These are phyloP conservation scores for Carollia perspicillata DNA, from an alignment of 2,113 vertebrate genomes.

Conservation along the genomic window DNA sequence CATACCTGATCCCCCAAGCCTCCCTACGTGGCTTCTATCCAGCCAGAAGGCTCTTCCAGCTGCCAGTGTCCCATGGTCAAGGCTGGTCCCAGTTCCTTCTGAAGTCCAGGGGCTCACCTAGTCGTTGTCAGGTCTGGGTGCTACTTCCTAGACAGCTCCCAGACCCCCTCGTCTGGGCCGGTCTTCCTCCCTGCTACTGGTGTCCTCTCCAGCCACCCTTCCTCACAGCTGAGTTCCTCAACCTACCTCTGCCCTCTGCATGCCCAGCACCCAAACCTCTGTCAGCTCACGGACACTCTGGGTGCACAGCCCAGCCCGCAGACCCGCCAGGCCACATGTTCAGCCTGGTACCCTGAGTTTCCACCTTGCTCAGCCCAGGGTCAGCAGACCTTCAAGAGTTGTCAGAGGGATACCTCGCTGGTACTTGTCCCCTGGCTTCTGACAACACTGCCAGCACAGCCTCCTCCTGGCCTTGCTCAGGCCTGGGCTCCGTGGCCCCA, in stretches of 20 bases:
- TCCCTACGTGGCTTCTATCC: not conserved
- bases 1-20: not conserved
- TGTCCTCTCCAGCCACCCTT: rapidly evolving
- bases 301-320: rapidly evolving
- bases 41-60: not conserved
- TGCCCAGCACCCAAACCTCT: too few species aligned
- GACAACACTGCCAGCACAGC: rapidly evolving
- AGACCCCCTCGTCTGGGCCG: rapidly evolving
- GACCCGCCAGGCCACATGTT: not conserved
- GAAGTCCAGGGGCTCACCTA: not conserved
- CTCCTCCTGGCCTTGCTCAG: not conserved
- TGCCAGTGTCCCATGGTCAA: rapidly evolving
- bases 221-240: not conserved
- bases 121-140: rapidly evolving
- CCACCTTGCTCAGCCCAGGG: not conserved
- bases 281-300: too few species aligned
- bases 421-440: not conserved
- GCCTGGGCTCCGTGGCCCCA: too few species aligned
- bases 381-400: not conserved
- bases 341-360: too few species aligned
- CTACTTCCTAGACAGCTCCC: not conserved
- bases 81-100: not conserved
- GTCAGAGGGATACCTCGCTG: rapidly evolving
- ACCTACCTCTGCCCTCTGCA: not conserved
- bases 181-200: not conserved